phyloP scores from a whole-genome alignment of 2,797 vertebrate genomes.

The Anas acuta region DNA sequence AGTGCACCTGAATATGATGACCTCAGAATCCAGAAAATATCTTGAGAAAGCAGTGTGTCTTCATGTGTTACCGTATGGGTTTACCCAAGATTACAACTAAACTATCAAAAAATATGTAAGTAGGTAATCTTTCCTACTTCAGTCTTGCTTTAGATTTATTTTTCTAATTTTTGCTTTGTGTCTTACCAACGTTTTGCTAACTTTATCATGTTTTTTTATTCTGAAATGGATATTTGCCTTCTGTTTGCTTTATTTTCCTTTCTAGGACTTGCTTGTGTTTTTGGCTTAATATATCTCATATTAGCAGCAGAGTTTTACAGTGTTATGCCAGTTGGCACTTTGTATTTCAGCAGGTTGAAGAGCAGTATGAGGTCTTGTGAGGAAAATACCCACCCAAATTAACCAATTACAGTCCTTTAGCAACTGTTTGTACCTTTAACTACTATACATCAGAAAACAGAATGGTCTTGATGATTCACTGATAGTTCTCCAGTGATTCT shows the following conservation, averaged over 20 bases:
- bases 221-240: conserved; percentile 66
- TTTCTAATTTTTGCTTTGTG: background rate
- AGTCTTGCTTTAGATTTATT: background rate
- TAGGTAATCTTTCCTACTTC: background rate
- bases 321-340: conserved; percentile 67
- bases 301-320: conserved; percentile 47
- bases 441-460: background rate
- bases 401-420: conserved; percentile 15
- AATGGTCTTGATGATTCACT: background rate
- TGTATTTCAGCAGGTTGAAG: conserved; percentile 68
- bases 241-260: conserved; percentile 44
- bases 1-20: background rate
- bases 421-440: background rate
- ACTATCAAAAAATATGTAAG: background rate
- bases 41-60: background rate
- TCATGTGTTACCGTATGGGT: background rate
- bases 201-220: conserved; percentile 55
- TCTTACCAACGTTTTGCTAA: background rate
- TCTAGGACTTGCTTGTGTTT: conserved; percentile 44
- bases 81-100: background rate
- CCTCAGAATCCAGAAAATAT: background rate
- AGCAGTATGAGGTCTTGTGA: conserved; percentile 64
- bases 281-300: conserved; percentile 57
- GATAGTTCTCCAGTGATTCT: background rate
- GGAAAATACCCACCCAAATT: conserved; percentile 50